Evolutionary conservation across 2,113 vertebrate species (phyloP).

Genomic region (Dicrurus megarhynchus): DNA sequence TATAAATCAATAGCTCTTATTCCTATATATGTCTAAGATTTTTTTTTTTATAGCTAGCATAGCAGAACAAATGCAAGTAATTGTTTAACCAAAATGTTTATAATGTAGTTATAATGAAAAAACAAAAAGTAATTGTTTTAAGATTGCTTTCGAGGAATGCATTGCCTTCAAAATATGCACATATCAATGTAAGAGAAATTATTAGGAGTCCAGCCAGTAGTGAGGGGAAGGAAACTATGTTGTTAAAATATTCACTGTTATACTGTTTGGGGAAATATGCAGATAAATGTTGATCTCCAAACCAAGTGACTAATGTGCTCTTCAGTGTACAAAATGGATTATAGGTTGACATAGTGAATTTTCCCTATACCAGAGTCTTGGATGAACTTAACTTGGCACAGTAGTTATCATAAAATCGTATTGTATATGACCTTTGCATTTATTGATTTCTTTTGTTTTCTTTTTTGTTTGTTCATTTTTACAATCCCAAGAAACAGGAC

Average conservation of each 20-base stretch:
- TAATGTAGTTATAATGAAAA: neutral
- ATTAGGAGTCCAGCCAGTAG: neutral
- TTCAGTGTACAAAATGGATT: neutral
- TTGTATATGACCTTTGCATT: neutral
- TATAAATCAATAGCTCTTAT: neutral
- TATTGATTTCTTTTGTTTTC: neutral
- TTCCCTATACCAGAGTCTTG: neutral
- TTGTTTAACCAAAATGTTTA: neutral
- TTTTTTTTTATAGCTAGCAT: neutral
- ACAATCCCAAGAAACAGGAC: neutral
- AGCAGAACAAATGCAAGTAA: neutral
- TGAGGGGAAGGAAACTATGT: neutral
- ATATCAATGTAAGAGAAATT: neutral
- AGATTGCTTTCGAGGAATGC: neutral
- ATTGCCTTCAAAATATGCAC: neutral
- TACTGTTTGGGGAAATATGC: neutral
- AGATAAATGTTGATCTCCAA: conserved; percentile 10
- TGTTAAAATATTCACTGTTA: neutral
- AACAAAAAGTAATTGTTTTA: neutral
- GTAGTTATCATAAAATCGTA: neutral
- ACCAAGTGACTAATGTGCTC: neutral
- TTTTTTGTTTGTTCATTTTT: neutral
- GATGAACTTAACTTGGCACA: neutral
- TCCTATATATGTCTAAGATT: neutral
- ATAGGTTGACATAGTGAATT: neutral